Percentiles rank a stretch among this genome's conserved stretches.
Evolutionary conservation across 2,888 invertebrate genomes (phyloP).

Genomic region (Leptinotarsa peninsularis): DNA sequence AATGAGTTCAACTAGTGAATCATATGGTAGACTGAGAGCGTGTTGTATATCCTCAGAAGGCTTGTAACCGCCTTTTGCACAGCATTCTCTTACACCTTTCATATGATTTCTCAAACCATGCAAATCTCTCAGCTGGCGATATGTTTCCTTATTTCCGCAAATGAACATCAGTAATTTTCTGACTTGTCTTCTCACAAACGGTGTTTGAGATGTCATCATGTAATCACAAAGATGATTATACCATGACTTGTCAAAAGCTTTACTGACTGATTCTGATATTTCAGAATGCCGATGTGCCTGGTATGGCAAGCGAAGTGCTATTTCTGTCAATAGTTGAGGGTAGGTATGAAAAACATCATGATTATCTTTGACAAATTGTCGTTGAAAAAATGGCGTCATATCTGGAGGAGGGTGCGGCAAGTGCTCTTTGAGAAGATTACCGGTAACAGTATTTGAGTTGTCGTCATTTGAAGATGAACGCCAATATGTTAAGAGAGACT

Average conservation of each 20-base stretch:
- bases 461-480: constrained; percentile 69
- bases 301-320: constrained; percentile 92
- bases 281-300: constrained; percentile 88
- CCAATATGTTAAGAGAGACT: constrained; percentile 80
- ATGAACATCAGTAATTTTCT: constrained; percentile 91
- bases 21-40: constrained; percentile 79
- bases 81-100: constrained; percentile 71
- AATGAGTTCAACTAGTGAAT: constrained; percentile 91
- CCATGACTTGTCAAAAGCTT: constrained; percentile 75
- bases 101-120: constrained; percentile 93
- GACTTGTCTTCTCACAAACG: constrained; percentile 87
- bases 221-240: constrained; percentile 84
- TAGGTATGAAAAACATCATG: constrained; percentile 95
- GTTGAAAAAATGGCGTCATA: constrained; percentile 94
- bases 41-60: constrained; percentile 65
- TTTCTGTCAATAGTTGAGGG: constrained; percentile 94
- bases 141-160: constrained; percentile 95
- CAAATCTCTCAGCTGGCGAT: constrained; percentile 92
- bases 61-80: constrained; percentile 70
- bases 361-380: constrained; percentile 92
- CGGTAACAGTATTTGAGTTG: constrained; percentile 65
- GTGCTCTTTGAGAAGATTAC: constrained; percentile 84
- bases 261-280: constrained; percentile 65
- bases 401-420: constrained; percentile 87
- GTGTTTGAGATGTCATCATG: constrained; percentile 89